Evolutionary conservation across 2,113 vertebrate genomes (phyloP).

Genomic region (Caloenas nicobarica): DNA sequence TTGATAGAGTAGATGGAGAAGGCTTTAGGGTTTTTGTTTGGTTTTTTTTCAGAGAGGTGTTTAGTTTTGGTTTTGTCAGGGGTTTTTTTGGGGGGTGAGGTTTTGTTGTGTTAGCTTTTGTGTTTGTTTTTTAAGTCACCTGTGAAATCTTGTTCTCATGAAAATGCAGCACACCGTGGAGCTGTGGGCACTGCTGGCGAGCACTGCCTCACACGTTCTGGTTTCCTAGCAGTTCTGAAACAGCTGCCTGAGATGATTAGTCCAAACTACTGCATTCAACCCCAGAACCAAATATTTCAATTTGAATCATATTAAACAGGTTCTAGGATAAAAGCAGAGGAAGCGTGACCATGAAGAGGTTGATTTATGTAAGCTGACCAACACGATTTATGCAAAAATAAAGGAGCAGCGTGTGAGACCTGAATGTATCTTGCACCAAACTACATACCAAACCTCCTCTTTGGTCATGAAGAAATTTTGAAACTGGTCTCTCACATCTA

Average conservation of each 20-base stretch:
- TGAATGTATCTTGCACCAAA: background rate
- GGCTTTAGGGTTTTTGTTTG: accelerated
- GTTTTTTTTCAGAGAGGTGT: accelerated
- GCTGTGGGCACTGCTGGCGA: background rate
- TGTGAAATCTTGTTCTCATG: background rate
- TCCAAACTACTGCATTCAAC: background rate
- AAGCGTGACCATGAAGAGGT: background rate
- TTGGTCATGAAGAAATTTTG: background rate
- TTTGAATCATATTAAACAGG: background rate
- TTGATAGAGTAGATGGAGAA: background rate
- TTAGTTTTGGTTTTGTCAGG: background rate
- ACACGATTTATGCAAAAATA: background rate
- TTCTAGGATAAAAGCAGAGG: background rate
- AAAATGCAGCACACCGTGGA: accelerated
- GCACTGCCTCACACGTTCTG: background rate
- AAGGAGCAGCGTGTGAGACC: background rate
- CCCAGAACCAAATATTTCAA: background rate
- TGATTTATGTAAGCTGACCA: background rate
- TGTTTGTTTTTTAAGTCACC: background rate
- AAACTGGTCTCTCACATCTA: background rate
- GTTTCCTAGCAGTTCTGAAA: background rate
- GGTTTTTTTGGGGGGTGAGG: background rate
- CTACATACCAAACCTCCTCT: background rate
- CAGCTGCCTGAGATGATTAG: background rate
- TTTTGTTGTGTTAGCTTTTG: background rate